phyloP scores from a whole-genome alignment of 2,797 vertebrate species.

The Parauchenoglanis punctatus region DNA sequence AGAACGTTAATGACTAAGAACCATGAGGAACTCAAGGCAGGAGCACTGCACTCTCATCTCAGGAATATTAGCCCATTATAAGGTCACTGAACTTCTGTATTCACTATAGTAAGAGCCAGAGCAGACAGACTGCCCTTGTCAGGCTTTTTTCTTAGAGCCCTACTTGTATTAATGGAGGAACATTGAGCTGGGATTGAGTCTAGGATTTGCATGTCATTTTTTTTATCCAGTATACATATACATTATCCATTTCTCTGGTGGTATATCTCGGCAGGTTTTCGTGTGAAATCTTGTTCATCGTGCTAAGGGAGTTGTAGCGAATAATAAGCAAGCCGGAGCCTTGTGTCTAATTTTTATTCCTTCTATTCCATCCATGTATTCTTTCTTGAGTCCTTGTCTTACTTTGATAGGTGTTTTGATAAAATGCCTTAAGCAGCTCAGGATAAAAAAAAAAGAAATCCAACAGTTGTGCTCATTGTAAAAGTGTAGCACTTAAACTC shows the following conservation, averaged over 20 bases:
- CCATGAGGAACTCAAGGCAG: slow-evolving; percentile 15
- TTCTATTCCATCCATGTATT: not conserved
- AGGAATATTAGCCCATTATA: slow-evolving; percentile 45
- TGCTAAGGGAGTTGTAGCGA: not conserved
- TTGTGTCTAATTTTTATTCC: slow-evolving; percentile 14
- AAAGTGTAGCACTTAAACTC: not conserved
- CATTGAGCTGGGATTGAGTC: slow-evolving; percentile 28
- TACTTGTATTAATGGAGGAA: slow-evolving; percentile 24
- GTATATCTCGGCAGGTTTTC: slow-evolving; percentile 8
- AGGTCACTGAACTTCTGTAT: slow-evolving; percentile 40
- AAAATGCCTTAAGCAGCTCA: not conserved
- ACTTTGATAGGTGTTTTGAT: slow-evolving; percentile 19
- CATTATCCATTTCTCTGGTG: not conserved
- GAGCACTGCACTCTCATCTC: slow-evolving; percentile 42
- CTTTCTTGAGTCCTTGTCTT: slow-evolving; percentile 3
- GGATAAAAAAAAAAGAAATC: not conserved
- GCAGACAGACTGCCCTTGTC: not conserved
- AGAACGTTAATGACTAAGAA: slow-evolving; percentile 38
- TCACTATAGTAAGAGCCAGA: slow-evolving; percentile 20
- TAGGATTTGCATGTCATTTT: slow-evolving; percentile 9
- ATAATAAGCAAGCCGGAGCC: slow-evolving; percentile 7
- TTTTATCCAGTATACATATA: slow-evolving; percentile 1
- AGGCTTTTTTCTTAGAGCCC: slow-evolving; percentile 19
- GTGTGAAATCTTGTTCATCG: slow-evolving; percentile 1
- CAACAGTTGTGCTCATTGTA: not conserved